Base-by-base conservation (phyloP, 2,888 invertebrate species). In the Ectobius pallidus region DNA sequence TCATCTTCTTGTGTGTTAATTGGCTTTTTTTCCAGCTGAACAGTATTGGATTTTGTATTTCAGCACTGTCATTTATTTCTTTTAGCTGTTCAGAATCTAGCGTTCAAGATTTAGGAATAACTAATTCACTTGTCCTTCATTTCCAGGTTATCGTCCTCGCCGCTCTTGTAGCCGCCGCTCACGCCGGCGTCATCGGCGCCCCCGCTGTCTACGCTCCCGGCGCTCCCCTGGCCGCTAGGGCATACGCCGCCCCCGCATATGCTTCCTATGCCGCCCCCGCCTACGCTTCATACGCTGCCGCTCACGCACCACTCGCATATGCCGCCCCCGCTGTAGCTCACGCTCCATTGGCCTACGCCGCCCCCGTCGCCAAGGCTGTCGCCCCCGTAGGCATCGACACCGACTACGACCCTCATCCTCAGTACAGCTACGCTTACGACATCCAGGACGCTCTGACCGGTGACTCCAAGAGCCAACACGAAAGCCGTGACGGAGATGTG, bases 161-260 rank as follows among this genome's bases (percentile, higher is more conserved):
- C 76, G 78, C 84, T 55, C 81, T 84, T 74, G 77, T 81, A 76
- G 82, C 82, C 72, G 79, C 81, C 46, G n/a, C 46, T n/a, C 7
- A n/a, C 76, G 84, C 84, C 46, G 83, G 85, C 77, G 78, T 85
- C 81, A 18, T 79, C 84, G 73, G 77, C 83, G 65, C 77, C 84
- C 44, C 83, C 83, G 34, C 81, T 81, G 49, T 81, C 81, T 27
- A 84, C 84, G 80, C 83, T 81, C 81, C 79, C 82, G n/a, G 74
- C 83, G 14, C 84, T 84, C 75, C 84, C 82, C 74, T 79, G 80
- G 2, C 62, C 20, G 62, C 62, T 18, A 9, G 27, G 34, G 62
- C 32, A 14, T 32, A 44, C 46, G 70, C 70, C 61, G 61, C 62
- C 49, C 46, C 49, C 25, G 69, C 63, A 42, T 42, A 44, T 6